These are phyloP conservation scores for Paguma larvata DNA, from an alignment of 2,797 vertebrate genomes.

Conservation along the genomic window DNA sequence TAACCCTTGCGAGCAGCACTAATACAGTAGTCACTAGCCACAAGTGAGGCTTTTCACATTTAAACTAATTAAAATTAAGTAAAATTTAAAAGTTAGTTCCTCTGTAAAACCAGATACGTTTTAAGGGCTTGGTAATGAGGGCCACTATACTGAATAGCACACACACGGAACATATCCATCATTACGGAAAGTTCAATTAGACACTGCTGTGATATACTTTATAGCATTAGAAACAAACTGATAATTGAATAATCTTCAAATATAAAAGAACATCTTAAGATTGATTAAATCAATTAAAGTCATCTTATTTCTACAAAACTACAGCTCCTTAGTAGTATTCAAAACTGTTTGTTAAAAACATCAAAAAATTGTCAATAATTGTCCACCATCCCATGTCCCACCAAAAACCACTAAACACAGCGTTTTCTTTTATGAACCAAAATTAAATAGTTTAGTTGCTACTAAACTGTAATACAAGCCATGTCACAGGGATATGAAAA, in stretches of 20 bases:
- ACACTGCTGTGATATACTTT: neutral
- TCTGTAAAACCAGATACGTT: neutral
- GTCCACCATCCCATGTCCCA: neutral
- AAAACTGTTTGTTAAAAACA: constrained; percentile 40
- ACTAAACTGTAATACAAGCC: neutral
- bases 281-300: constrained; percentile 20
- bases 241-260: neutral
- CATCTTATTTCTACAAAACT: constrained; percentile 3
- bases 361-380: neutral
- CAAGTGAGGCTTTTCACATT: neutral
- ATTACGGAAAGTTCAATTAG: neutral
- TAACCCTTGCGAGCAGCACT: neutral
- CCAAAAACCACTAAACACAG: constrained; percentile 37
- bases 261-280: neutral
- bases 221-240: neutral
- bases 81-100: constrained; percentile 4
- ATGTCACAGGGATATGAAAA: neutral
- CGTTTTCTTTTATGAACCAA: neutral
- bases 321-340: neutral
- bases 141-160: neutral
- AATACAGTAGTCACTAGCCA: neutral
- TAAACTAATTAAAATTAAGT: constrained; percentile 46
- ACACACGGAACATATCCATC: neutral
- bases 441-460: neutral
- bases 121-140: neutral